Conservation (phyloP, 2,113 vertebrate genomes). For the Vireo altiloquus region DNA sequence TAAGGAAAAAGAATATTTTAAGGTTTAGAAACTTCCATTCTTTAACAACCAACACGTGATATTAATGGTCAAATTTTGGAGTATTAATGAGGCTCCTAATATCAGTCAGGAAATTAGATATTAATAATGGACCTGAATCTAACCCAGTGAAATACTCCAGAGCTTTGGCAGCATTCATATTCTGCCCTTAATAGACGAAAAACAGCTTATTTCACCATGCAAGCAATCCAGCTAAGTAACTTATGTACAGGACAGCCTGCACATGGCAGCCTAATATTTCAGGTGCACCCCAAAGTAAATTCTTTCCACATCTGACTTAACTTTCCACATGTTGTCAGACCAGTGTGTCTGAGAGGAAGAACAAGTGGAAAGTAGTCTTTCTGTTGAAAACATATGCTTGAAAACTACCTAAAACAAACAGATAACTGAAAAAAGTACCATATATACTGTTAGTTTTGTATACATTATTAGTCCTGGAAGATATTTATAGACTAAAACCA, state of each 20-base stretch:
- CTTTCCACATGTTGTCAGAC: background rate
- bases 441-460: background rate
- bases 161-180: background rate
- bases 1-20: constrained; percentile 47
- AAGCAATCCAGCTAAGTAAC: background rate
- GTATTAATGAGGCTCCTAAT: constrained; percentile 46
- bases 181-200: background rate
- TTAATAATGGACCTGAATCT: constrained; percentile 44
- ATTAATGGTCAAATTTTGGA: constrained; percentile 52
- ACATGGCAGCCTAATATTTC: background rate
- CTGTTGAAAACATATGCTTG: background rate
- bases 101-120: constrained; percentile 57
- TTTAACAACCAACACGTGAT: constrained; percentile 61
- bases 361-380: background rate
- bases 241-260: background rate
- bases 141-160: background rate
- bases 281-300: background rate
- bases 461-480: background rate
- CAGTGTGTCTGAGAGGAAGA: background rate
- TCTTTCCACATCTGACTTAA: background rate
- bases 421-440: background rate
- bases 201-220: background rate
- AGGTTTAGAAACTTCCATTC: constrained; percentile 60
- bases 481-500: background rate
- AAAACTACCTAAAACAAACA: background rate